Evolutionary conservation across 2,797 vertebrate species (phyloP).

Genomic region (Bufotes viridis): DNA sequence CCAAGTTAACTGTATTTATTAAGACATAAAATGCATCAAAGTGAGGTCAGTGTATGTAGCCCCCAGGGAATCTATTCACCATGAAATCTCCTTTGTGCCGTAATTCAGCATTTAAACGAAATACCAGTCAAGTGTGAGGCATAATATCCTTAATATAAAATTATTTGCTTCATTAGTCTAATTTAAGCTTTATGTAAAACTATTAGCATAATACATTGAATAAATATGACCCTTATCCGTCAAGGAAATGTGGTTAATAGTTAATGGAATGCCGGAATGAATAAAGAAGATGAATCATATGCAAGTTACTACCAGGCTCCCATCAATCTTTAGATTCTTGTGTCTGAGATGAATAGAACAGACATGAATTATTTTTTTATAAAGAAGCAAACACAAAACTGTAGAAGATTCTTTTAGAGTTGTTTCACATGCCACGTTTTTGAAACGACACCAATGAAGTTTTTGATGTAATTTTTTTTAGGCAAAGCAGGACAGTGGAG

Average conservation of each 20-base stretch:
- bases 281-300: slow-evolving; percentile 38
- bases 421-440: too few species aligned
- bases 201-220: slow-evolving; percentile 50
- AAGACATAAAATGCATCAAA: neutral
- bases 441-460: too few species aligned
- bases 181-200: slow-evolving; percentile 49
- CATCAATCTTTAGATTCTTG: slow-evolving; percentile 32
- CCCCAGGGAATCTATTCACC: neutral
- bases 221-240: slow-evolving; percentile 52
- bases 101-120: slow-evolving; percentile 24
- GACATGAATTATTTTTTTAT: neutral
- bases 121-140: slow-evolving; percentile 16
- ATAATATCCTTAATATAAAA: slow-evolving; percentile 38
- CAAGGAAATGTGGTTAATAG: slow-evolving; percentile 40
- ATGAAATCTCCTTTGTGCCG: neutral
- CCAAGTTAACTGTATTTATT: neutral
- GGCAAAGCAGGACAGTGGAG: too few species aligned
- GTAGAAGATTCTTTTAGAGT: neutral
- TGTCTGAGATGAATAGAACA: neutral
- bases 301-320: slow-evolving; percentile 1
- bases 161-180: slow-evolving; percentile 44
- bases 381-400: neutral
- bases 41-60: neutral
- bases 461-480: too few species aligned
- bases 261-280: slow-evolving; percentile 33